Evolutionary conservation across 2,888 invertebrate genomes (phyloP).

Genomic region (Caenorhabditis plicata): DNA sequence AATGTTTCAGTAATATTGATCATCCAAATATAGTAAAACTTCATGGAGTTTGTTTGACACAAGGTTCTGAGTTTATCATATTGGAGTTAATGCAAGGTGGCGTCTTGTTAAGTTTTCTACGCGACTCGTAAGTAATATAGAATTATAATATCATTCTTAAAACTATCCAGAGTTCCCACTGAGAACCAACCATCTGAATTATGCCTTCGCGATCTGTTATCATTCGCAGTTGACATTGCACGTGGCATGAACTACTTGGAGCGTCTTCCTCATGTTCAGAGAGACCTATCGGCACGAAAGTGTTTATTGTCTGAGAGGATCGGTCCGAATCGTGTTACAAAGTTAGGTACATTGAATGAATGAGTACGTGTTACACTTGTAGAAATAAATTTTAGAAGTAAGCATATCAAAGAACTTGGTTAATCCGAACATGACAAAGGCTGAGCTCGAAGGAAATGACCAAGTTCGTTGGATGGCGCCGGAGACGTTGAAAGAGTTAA

Average conservation of each 20-base stretch:
- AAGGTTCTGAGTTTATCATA: slow-evolving; percentile 79
- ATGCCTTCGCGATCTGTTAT: slow-evolving; percentile 80
- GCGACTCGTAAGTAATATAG: slow-evolving; percentile 68
- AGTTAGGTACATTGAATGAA: too few relatives aligned
- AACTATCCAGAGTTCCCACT: slow-evolving; percentile 22
- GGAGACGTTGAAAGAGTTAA: slow-evolving; percentile 90
- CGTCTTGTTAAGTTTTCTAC: slow-evolving; percentile 85
- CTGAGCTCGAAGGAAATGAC: slow-evolving; percentile 12
- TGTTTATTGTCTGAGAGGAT: slow-evolving; percentile 18
- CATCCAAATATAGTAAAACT: slow-evolving; percentile 91
- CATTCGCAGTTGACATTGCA: slow-evolving; percentile 92
- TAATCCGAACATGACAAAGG: neutral
- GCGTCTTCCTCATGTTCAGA: slow-evolving; percentile 69
- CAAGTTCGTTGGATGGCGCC: slow-evolving; percentile 89
- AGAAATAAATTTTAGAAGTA: too few relatives aligned
- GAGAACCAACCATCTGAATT: slow-evolving; percentile 66
- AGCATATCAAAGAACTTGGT: slow-evolving; percentile 2
- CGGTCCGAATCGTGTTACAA: too few relatives aligned
- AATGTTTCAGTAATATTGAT: slow-evolving; percentile 78
- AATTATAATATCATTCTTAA: neutral
- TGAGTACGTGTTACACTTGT: too few relatives aligned
- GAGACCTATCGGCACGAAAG: slow-evolving; percentile 13
- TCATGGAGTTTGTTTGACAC: slow-evolving; percentile 87
- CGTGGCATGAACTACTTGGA: slow-evolving; percentile 92
- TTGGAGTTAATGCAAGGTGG: slow-evolving; percentile 98